Conservation (phyloP, 2,888 invertebrate genomes). For the Drosophila mayaguana region DNA sequence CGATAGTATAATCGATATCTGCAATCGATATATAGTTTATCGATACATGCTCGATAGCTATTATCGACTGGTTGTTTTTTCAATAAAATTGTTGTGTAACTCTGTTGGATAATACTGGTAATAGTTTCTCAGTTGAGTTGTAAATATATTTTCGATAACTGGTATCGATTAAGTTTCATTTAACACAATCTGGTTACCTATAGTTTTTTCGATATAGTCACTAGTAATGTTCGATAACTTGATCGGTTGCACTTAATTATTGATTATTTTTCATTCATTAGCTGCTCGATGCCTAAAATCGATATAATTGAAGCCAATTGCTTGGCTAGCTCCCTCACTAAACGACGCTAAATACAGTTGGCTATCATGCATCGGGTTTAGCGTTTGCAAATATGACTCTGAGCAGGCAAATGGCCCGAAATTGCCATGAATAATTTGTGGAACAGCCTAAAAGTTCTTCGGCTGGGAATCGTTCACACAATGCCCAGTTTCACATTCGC, state of each 20-base stretch:
- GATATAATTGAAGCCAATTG: background rate
- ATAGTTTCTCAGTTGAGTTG: background rate
- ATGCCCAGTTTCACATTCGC: conserved; percentile 22
- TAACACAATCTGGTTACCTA: too few relatives aligned
- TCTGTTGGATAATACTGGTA: too few relatives aligned
- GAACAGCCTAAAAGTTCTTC: background rate
- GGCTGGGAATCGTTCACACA: background rate
- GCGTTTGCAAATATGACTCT: background rate
- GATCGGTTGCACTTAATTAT: background rate
- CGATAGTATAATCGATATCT: background rate
- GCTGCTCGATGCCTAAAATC: background rate
- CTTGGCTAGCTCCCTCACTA: background rate
- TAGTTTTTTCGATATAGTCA: background rate
- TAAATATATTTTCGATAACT: background rate
- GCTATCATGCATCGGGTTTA: too few relatives aligned
- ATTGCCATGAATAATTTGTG: background rate
- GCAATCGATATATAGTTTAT: background rate
- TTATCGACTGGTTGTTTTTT: background rate
- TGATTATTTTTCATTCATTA: background rate
- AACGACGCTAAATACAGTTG: background rate
- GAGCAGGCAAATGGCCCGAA: too few relatives aligned
- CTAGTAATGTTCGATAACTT: background rate
- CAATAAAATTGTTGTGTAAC: too few relatives aligned
- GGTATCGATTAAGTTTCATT: too few relatives aligned
- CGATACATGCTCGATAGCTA: background rate